Conservation (phyloP, 2,113 vertebrate species). For the Emydura subglobosa region DNA sequence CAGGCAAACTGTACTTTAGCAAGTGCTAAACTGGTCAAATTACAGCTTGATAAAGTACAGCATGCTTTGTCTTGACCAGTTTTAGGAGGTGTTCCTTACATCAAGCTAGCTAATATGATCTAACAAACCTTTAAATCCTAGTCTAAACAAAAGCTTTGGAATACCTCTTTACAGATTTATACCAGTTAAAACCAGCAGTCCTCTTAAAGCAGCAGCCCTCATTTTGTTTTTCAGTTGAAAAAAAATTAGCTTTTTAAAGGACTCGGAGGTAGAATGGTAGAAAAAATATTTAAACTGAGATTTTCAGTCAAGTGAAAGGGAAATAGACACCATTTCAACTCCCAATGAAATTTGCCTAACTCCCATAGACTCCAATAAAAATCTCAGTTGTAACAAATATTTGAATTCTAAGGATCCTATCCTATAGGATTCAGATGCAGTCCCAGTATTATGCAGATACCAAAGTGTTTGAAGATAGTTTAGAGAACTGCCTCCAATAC, state of each 20-base stretch:
- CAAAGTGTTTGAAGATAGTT: neutral
- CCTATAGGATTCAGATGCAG: neutral
- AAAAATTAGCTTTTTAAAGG: neutral
- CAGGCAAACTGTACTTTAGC: neutral
- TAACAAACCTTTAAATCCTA: neutral
- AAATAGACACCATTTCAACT: neutral
- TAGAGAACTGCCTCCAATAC: neutral
- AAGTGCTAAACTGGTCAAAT: neutral
- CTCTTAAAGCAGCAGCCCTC: neutral
- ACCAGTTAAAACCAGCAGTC: no score
- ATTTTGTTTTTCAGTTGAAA: neutral
- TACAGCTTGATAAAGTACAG: neutral
- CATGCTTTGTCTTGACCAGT: neutral
- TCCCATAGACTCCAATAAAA: neutral
- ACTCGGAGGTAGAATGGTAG: neutral
- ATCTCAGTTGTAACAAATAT: neutral
- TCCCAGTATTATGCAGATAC: neutral
- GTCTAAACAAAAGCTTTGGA: neutral
- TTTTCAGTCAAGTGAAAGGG: neutral
- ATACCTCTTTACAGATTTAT: neutral
- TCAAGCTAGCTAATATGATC: neutral
- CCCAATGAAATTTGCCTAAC: neutral
- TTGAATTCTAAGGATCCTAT: neutral
- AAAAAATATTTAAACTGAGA: neutral
- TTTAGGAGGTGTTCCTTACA: neutral